Percentiles rank a stretch among this genome's conserved stretches.
Evolutionary conservation across 1,140 invertebrate genomes (phyloP).

Genomic region (Tenebrio molitor): DNA sequence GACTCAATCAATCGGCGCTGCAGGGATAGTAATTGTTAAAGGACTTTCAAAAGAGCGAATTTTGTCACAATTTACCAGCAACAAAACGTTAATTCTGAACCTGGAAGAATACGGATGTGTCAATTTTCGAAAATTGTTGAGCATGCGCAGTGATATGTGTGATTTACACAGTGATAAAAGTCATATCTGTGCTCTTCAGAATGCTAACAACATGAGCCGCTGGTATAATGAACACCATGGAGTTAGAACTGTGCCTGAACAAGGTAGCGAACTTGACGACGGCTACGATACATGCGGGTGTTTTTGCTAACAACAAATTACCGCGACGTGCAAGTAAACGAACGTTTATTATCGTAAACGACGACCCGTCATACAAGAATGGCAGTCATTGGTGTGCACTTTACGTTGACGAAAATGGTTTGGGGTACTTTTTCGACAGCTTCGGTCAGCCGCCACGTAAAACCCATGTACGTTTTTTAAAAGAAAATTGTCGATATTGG

Average conservation of each 20-base stretch:
- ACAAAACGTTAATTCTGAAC: not conserved
- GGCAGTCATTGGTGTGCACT: not conserved
- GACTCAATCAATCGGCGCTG: no score
- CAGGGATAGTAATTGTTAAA: no score
- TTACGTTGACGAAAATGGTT: conserved; percentile 2
- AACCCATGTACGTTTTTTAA: not conserved
- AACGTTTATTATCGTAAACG: not conserved
- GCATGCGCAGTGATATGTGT: no score
- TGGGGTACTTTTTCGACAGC: conserved; percentile 11
- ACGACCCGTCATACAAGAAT: not conserved
- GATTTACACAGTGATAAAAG: no score
- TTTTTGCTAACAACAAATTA: not conserved
- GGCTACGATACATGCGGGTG: not conserved
- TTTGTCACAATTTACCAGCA: not conserved
- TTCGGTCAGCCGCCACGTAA: not conserved
- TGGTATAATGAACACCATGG: conserved; percentile 4
- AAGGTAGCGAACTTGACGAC: not conserved
- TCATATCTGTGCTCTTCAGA: not conserved
- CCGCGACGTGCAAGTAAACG: not conserved
- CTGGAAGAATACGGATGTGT: no score
- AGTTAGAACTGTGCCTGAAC: not conserved
- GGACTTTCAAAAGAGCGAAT: no score
- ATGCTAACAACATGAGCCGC: not conserved
- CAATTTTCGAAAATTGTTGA: no score
- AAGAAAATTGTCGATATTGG: not conserved